Conservation (phyloP, 2,113 vertebrate species). For the Anarrhichthys ocellatus region DNA sequence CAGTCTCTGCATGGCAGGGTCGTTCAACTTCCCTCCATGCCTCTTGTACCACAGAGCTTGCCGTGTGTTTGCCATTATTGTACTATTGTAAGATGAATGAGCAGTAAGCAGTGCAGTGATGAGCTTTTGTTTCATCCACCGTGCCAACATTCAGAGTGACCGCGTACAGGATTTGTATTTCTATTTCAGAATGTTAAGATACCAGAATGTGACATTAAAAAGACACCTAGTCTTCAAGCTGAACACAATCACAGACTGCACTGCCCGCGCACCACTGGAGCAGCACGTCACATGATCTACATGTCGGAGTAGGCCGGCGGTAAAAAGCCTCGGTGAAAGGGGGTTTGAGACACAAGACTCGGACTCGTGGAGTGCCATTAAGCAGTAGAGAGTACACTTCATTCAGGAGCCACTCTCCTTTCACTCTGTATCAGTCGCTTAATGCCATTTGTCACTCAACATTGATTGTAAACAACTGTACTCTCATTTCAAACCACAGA, state of each 20-base stretch:
- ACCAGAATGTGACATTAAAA: background rate
- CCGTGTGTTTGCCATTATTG: background rate
- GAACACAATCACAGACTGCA: slow-evolving; percentile 13
- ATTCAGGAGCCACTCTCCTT: slow-evolving; percentile 6
- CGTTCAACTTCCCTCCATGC: slow-evolving; percentile 9
- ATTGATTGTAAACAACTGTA: background rate
- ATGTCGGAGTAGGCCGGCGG: slow-evolving; percentile 34
- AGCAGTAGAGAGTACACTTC: background rate
- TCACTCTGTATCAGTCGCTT: slow-evolving; percentile 26
- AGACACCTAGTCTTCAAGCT: background rate
- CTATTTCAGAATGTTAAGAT: slow-evolving; percentile 10
- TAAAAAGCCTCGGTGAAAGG: slow-evolving; percentile 23
- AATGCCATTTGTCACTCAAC: background rate
- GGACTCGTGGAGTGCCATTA: slow-evolving; percentile 5
- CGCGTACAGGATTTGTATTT: background rate
- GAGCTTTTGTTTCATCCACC: slow-evolving; percentile 22
- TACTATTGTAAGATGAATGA: background rate
- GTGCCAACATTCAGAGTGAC: background rate
- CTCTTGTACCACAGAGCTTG: background rate
- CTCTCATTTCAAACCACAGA: background rate
- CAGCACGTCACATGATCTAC: slow-evolving; percentile 27
- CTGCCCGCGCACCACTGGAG: slow-evolving; percentile 25
- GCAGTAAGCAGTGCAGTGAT: background rate
- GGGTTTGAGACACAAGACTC: slow-evolving; percentile 17
- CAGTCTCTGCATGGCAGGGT: background rate